Evolutionary conservation across 1,140 invertebrate genomes (phyloP), one percentile per base, ranked within the genome.

Genomic region (Cotesia chilonis): DNA sequence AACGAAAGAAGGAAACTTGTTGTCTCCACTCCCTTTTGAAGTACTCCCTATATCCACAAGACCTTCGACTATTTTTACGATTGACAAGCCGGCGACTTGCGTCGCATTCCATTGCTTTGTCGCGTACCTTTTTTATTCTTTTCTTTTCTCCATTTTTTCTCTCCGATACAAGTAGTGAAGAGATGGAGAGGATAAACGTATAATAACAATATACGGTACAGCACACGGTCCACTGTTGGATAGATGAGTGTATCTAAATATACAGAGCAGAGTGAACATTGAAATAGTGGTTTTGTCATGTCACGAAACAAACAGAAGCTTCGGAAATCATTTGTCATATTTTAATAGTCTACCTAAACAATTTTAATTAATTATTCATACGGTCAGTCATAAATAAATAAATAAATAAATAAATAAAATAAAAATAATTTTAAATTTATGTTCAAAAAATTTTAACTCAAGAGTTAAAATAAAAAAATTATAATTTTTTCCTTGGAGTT

Each of bases 21-120:
- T 57, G 10, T 69, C 35, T 47, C 55, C 10, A 38, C 47, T 20
- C 55, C 47, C 37, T 60, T 69, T 57, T 60, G 36, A 10, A 12
- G 9, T 41, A 36, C 17, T 20, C 20, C 57, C 7, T 37, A 35
- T 70, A 61, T 20, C 47, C 54, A 72, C 63, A 72, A 67, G 70
- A 28, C 64, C 70, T 67, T 65, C 64, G 54, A 67, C 70, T 72
- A 72, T 72, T 72, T 72, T 72, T 72, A 72, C 70, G 52, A 72
- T 72, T 72, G 70, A 72, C 70, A 41, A 72, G 63, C 70, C 63
- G 38, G 37, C 61, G 63, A 67, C 64, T 55, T 59, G 55, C 61
- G 51, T 51, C 63, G 47, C 70, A 71, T 65, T 65, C 61, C 70
- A 51, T 36, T 51, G 63, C 64, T 59, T 54, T 52, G 70, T 65